phyloP scores from a whole-genome alignment of 2,888 invertebrate species.

The Pyrrhia umbra region DNA sequence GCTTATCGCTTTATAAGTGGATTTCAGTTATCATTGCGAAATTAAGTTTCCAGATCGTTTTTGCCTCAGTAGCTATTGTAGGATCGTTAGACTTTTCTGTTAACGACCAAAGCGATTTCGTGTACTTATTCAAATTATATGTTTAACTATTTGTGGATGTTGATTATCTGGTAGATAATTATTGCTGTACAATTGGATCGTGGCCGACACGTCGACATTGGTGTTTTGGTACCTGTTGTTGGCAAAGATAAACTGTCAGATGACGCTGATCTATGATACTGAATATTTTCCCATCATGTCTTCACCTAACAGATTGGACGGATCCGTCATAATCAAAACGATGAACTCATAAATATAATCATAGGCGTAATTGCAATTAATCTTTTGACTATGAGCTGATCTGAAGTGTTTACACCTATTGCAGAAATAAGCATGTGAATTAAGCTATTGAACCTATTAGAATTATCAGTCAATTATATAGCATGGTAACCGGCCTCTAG shows the following conservation, averaged over 20 bases:
- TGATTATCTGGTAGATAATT: constrained; percentile 59
- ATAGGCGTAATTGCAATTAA: constrained; percentile 28
- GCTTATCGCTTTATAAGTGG: constrained; percentile 56
- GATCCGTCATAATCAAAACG: constrained; percentile 53
- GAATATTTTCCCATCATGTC: constrained; percentile 69
- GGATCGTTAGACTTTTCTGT: constrained; percentile 4
- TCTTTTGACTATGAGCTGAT: constrained; percentile 35
- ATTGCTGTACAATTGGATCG: constrained; percentile 70
- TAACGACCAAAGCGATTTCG: constrained; percentile 19
- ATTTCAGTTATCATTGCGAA: constrained; percentile 47
- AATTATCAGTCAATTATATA: not conserved
- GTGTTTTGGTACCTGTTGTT: constrained; percentile 62
- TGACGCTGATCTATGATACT: constrained; percentile 74
- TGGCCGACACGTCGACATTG: constrained; percentile 76
- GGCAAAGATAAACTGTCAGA: constrained; percentile 67
- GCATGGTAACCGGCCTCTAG: not conserved
- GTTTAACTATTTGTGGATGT: constrained; percentile 46
- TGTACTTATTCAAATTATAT: constrained; percentile 27
- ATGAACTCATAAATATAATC: constrained; percentile 41
- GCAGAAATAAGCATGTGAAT: constrained; percentile 9
- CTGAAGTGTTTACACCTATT: constrained; percentile 17
- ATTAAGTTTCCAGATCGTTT: constrained; percentile 49
- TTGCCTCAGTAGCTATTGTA: constrained; percentile 25
- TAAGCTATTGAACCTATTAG: not conserved
- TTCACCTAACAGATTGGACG: constrained; percentile 35